Conservation (phyloP, 2,113 vertebrate species). For the Aphyosemion australe region DNA sequence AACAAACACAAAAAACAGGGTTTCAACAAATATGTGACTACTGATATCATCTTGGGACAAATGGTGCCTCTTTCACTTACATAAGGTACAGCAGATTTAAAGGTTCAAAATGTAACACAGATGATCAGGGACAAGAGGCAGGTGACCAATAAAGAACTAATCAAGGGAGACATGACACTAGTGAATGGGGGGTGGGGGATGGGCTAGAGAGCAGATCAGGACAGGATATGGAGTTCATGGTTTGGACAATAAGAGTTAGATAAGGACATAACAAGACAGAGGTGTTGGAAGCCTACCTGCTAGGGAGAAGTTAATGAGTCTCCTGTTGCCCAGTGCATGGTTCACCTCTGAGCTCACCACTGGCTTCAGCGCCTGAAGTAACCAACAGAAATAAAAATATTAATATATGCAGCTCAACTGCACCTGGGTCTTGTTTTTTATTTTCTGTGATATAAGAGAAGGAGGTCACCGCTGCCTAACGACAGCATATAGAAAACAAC, state of each 20-base stretch:
- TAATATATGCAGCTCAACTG: neutral
- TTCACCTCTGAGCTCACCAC: constrained; percentile 86
- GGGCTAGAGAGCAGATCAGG: too few species aligned
- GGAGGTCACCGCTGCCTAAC: constrained; percentile 10
- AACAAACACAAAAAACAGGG: too few species aligned
- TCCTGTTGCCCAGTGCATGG: constrained; percentile 86
- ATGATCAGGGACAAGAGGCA: too few species aligned
- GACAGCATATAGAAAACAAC: neutral
- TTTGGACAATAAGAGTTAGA: neutral
- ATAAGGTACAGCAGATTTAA: too few species aligned
- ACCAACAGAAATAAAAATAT: constrained; percentile 56
- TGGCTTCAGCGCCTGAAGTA: constrained; percentile 87
- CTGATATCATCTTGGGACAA: too few species aligned
- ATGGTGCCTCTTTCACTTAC: too few species aligned
- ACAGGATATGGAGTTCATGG: too few species aligned
- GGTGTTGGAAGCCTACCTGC: constrained; percentile 81
- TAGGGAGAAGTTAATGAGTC: constrained; percentile 94
- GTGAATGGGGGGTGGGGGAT: too few species aligned
- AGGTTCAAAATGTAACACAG: too few species aligned
- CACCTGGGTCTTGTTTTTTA: neutral
- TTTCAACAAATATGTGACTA: too few species aligned
- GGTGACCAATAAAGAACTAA: too few species aligned
- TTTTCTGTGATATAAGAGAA: constrained; percentile 19
- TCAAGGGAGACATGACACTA: too few species aligned
- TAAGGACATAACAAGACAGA: neutral